Percentiles rank a stretch among this genome's conserved stretches.
phyloP scores from a whole-genome alignment of 2,888 invertebrate species.

The Tetragonisca angustula region DNA sequence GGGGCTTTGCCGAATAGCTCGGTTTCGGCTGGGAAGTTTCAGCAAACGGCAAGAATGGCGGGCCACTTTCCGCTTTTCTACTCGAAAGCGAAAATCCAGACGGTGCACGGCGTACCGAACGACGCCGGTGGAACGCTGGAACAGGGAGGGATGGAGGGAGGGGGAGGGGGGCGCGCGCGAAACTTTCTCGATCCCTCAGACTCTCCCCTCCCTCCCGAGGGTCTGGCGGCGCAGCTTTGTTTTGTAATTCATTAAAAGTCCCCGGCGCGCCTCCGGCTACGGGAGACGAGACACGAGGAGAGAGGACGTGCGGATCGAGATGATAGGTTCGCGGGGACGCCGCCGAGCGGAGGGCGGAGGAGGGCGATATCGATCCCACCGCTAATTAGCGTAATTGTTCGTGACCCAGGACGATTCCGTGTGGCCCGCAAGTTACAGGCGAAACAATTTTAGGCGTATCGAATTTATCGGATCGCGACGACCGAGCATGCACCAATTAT shows the following conservation, averaged over 20 bases:
- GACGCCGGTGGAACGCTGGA: not conserved
- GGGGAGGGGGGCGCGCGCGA: slow-evolving; percentile 14
- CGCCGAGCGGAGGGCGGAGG: not conserved
- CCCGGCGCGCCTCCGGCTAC: slow-evolving; percentile 22
- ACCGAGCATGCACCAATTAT: slow-evolving; percentile 28
- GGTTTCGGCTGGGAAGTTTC: slow-evolving; percentile 42
- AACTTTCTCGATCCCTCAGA: slow-evolving; percentile 39
- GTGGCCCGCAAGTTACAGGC: slow-evolving; percentile 14
- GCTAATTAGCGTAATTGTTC: slow-evolving; percentile 50
- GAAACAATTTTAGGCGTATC: slow-evolving; percentile 31
- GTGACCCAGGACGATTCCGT: slow-evolving; percentile 9
- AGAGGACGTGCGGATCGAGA: slow-evolving; percentile 15
- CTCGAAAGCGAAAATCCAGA: slow-evolving; percentile 49
- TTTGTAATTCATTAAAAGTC: slow-evolving; percentile 61
- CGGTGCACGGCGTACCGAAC: not conserved
- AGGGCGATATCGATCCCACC: slow-evolving; percentile 22
- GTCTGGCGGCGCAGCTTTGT: slow-evolving; percentile 36
- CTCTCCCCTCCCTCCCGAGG: not conserved
- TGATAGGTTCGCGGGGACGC: slow-evolving; percentile 24
- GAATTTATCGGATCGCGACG: slow-evolving; percentile 30
- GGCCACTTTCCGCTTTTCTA: slow-evolving; percentile 40
- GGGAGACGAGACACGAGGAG: not conserved
- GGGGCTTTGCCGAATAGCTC: slow-evolving; percentile 24
- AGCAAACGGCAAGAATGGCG: slow-evolving; percentile 33
- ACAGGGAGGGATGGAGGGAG: too few species aligned